Evolutionary conservation across 2,888 invertebrate species (phyloP).

Genomic region (Stomorhina lunata): DNA sequence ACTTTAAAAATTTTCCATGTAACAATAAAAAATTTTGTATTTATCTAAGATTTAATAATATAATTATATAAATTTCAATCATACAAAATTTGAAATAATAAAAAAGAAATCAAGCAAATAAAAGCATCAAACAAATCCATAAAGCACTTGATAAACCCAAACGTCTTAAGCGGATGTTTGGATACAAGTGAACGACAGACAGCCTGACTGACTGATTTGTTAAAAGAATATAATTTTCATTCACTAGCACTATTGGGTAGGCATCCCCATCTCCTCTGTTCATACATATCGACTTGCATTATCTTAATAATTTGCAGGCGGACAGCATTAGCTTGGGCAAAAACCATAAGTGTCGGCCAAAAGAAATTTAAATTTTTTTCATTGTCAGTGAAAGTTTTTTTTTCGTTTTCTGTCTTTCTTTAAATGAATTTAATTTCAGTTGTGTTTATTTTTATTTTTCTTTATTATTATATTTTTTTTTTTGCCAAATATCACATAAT

Average conservation of each 20-base stretch:
- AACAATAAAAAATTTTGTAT: background rate
- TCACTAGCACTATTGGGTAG: background rate
- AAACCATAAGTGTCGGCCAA: constrained; percentile 55
- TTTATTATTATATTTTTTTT: background rate
- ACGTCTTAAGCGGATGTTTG: constrained; percentile 25
- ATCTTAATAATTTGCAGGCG: constrained; percentile 28
- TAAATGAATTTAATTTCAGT: background rate
- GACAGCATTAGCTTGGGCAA: background rate
- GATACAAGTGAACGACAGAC: background rate
- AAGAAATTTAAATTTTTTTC: constrained; percentile 56
- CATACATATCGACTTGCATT: constrained; percentile 16
- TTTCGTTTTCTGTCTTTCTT: background rate
- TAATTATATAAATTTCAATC: constrained; percentile 30
- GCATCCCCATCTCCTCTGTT: background rate
- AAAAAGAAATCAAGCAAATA: background rate
- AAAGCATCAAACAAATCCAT: background rate
- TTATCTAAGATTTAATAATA: constrained; percentile 19
- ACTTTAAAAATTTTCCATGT: background rate
- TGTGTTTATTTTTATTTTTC: background rate
- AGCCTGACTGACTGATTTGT: background rate
- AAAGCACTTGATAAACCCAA: constrained; percentile 3
- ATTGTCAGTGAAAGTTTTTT: constrained; percentile 59
- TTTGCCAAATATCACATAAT: constrained; percentile 45
- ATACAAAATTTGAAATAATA: background rate
- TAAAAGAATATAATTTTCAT: background rate